These are phyloP conservation scores for Gymnothorax javanicus DNA, from an alignment of 2,797 vertebrate species.

Conservation along the genomic window DNA sequence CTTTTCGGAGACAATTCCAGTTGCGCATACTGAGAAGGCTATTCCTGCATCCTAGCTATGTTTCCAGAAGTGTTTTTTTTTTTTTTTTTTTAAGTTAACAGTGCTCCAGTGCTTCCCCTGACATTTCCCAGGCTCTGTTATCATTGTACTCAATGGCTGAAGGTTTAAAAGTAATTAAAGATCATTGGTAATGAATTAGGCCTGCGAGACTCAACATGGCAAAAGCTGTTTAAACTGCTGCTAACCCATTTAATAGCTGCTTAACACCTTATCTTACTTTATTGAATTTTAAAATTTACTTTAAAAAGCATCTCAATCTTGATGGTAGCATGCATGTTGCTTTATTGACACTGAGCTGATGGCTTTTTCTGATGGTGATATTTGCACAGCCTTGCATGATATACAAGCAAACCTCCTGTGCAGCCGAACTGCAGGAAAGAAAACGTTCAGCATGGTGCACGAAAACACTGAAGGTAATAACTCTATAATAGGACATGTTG, in stretches of 20 bases:
- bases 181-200: slow-evolving; percentile 26
- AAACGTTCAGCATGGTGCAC: slow-evolving; percentile 11
- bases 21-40: slow-evolving; percentile 10
- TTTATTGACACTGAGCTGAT: neutral
- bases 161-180: slow-evolving; percentile 33
- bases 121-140: slow-evolving; percentile 22
- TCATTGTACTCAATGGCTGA: slow-evolving; percentile 26
- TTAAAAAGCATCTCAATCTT: neutral
- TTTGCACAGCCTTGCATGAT: slow-evolving; percentile 22
- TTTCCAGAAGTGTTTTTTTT: neutral
- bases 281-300: neutral
- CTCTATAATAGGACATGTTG: slow-evolving; percentile 14
- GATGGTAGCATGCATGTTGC: slow-evolving; percentile 1
- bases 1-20: neutral
- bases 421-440: neutral
- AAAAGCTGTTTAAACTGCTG: slow-evolving; percentile 12
- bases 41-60: slow-evolving; percentile 12
- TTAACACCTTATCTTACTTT: neutral
- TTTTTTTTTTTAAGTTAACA: slow-evolving; percentile 13
- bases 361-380: slow-evolving; percentile 6
- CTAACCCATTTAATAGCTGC: slow-evolving; percentile 8
- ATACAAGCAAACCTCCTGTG: slow-evolving; percentile 11
- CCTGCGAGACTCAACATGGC: neutral
- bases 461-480: slow-evolving; percentile 14
- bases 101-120: slow-evolving; percentile 19